A percentile compares a stretch with the other conserved stretches of the same genome.
phyloP scores from a whole-genome alignment of 1,140 invertebrate genomes.

The Muscidifurax raptorellus region DNA sequence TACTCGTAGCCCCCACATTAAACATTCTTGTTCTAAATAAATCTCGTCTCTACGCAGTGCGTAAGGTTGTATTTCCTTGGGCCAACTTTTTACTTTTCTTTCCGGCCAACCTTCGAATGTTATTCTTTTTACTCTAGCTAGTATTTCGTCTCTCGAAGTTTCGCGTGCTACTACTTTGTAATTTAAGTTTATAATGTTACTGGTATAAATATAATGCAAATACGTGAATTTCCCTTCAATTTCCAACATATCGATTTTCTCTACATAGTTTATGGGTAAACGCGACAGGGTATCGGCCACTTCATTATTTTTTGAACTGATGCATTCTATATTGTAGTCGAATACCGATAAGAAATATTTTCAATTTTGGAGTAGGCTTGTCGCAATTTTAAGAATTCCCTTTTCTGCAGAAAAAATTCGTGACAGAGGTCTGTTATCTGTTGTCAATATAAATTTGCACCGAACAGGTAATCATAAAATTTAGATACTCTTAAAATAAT shows the following conservation, averaged over 20 bases:
- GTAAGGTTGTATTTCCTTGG: background rate
- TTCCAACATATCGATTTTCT: background rate
- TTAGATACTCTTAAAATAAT: slow-evolving; percentile 71
- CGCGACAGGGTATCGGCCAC: slow-evolving; percentile 57
- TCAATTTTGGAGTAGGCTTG: slow-evolving; percentile 58
- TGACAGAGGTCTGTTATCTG: slow-evolving; percentile 65
- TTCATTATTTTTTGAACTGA: slow-evolving; percentile 50
- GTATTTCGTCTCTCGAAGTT: background rate
- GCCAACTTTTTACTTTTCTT: background rate
- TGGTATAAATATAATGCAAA: background rate
- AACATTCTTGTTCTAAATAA: slow-evolving; percentile 1
- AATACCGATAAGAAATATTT: slow-evolving; percentile 58
- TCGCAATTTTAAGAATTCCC: slow-evolving; percentile 57
- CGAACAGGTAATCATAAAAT: slow-evolving; percentile 72
- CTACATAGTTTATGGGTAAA: slow-evolving; percentile 11
- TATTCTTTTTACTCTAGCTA: background rate
- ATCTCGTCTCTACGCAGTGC: no score
- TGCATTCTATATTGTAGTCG: slow-evolving; percentile 55
- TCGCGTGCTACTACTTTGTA: background rate
- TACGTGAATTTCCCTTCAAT: background rate
- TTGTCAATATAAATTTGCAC: slow-evolving; percentile 61
- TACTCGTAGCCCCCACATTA: background rate
- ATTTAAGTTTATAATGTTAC: background rate
- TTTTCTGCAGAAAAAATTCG: slow-evolving; percentile 62
- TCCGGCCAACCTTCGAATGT: background rate